Conservation (phyloP, 1,140 invertebrate genomes). For the Pinna nobilis region DNA sequence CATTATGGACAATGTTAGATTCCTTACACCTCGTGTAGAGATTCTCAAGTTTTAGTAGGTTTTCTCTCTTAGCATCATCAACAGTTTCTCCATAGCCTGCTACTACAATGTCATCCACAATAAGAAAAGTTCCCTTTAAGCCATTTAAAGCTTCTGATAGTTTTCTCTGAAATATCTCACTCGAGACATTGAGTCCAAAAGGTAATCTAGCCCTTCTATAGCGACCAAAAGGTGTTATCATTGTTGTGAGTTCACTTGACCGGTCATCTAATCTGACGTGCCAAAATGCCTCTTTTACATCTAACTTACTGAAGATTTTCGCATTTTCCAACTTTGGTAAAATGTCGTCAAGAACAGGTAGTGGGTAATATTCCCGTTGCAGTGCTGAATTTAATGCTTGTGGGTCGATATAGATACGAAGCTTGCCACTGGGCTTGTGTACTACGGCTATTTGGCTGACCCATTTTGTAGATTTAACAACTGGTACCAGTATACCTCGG, state of each 20-base stretch:
- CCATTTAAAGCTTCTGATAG: conserved; percentile 39
- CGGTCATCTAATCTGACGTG: conserved; percentile 61
- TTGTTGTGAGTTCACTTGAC: conserved; percentile 52
- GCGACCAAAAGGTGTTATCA: conserved; percentile 61
- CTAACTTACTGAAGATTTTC: conserved; percentile 46
- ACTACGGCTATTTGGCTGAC: conserved; percentile 29
- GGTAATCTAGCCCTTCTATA: conserved; percentile 48
- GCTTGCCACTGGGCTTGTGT: no score
- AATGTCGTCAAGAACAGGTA: conserved; percentile 22
- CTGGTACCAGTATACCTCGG: conserved; percentile 21
- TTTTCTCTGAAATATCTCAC: conserved; percentile 52
- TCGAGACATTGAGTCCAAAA: conserved; percentile 53
- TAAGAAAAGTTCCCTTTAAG: conserved; percentile 33
- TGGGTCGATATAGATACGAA: conserved; percentile 19
- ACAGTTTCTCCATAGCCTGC: conserved; percentile 33
- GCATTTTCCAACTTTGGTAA: conserved; percentile 46
- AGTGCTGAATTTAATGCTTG: conserved; percentile 18
- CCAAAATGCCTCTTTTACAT: conserved; percentile 52
- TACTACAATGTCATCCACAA: conserved; percentile 46
- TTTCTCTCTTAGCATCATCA: conserved; percentile 5
- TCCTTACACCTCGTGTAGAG: conserved; percentile 25
- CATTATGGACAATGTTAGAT: conserved; percentile 46
- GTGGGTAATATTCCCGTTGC: conserved; percentile 2
- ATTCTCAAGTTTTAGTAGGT: conserved; percentile 8
- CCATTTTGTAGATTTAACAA: conserved; percentile 22